Evolutionary conservation across 2,113 vertebrate genomes (phyloP), one percentile per base, ranked within the genome.

Genomic region (Psephotus haematonotus): DNA sequence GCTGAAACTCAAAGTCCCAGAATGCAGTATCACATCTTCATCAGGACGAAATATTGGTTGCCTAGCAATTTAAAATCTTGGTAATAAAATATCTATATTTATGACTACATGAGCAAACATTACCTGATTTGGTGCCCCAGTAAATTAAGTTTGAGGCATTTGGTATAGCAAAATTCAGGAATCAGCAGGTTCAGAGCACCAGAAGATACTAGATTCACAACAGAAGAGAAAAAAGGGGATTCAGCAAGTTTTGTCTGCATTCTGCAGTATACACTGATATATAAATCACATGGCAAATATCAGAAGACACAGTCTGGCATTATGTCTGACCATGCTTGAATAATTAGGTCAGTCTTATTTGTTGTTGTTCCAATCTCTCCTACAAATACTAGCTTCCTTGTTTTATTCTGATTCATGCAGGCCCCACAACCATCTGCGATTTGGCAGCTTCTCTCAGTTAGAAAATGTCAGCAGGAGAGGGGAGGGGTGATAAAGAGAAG

Each of bases 271-370:
- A 22, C 37, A 37, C 11, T 27, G 24, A 27, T 88, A 20, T 20
- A 55, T 68, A 88, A 90, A 71, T 47, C 86, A 37, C 50, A 78
- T 9, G 50, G 57, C 22, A 86, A 94, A 74, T 72, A 90, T 60
- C 79, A 82, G 46, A 86, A 86, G 50, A 83, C 0, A 4, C 33
- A 47, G 27, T 44, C 50, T 92, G 79, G 46, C 64, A 18, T 64
- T 53, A 31, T 41, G 20, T 90, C 65, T 0, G 0, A n/a, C 76
- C 50, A 83, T 75, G 82, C 88, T 78, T 2, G 24, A 92, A 92
- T 93, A 90, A 96, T 90, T 88, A 75, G 90, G 88, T 95, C 93
- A 94, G 62, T 49, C 72, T 83, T 93, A 90, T 75, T 95, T 93
- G 88, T 94, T 90, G 39, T 52, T 81, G 55, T 64, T 97, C 88